phyloP scores from a whole-genome alignment of 2,888 invertebrate genomes.

The Cancer borealis region DNA sequence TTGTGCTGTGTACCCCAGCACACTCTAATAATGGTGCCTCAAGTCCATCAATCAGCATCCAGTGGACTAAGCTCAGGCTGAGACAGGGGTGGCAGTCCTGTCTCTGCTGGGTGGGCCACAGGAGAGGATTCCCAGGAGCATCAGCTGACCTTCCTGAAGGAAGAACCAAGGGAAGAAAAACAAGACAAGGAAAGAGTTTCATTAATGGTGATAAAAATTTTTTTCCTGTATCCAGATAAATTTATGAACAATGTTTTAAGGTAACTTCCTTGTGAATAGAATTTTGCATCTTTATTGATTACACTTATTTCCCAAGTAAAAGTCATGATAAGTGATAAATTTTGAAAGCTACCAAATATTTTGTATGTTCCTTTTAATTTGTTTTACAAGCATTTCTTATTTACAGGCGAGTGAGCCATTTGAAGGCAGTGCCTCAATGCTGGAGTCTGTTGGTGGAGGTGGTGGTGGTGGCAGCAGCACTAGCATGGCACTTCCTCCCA shows the following conservation, averaged over 20 bases:
- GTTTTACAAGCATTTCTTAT: not conserved
- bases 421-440: slow-evolving; percentile 16
- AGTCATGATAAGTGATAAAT: not conserved
- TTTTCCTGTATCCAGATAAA: not conserved
- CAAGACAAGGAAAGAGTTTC: not conserved
- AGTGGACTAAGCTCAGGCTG: not conserved
- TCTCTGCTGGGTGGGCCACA: not conserved
- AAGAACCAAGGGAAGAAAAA: not conserved
- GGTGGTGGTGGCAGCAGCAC: not conserved
- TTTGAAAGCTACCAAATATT: not conserved
- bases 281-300: not conserved
- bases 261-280: not conserved
- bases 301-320: not conserved
- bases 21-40: not conserved
- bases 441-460: not conserved
- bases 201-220: not conserved
- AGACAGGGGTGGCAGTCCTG: slow-evolving; percentile 2
- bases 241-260: not conserved
- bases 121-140: not conserved
- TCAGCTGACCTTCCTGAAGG: not conserved
- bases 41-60: not conserved
- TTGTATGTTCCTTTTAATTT: not conserved
- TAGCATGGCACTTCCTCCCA: slow-evolving; percentile 63
- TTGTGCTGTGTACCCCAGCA: not conserved
- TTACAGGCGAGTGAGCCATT: slow-evolving; percentile 43